Evolutionary conservation across 2,113 vertebrate genomes (phyloP).

Genomic region (Chionomys nivalis): DNA sequence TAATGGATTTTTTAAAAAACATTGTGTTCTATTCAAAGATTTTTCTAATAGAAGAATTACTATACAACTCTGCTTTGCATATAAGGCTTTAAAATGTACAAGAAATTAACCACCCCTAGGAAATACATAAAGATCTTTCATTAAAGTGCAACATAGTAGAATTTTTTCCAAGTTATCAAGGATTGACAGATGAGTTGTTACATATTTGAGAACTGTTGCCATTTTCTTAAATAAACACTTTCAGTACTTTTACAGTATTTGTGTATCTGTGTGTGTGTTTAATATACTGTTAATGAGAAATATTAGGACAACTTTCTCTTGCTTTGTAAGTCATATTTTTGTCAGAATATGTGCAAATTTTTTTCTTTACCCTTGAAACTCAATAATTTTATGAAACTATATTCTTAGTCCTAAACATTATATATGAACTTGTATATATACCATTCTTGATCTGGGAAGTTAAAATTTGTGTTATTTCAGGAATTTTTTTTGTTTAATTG

Average conservation of each 20-base stretch:
- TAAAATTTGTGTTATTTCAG: background rate
- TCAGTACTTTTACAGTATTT: background rate
- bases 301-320: background rate
- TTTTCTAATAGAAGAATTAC: background rate
- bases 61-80: background rate
- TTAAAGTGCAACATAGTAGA: background rate
- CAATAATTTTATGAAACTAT: background rate
- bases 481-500: background rate
- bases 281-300: background rate
- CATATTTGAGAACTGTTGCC: background rate
- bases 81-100: background rate
- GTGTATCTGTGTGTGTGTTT: background rate
- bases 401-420: background rate
- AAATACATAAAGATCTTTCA: background rate
- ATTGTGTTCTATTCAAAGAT: background rate
- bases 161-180: background rate
- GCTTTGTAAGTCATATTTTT: background rate
- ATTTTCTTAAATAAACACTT: constrained; percentile 22
- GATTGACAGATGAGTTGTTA: background rate
- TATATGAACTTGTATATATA: background rate
- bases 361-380: background rate
- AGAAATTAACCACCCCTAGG: background rate
- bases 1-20: constrained; percentile 25
- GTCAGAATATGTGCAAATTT: background rate
- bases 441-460: background rate